A percentile compares a stretch with the other conserved stretches of the same genome.
Conservation (phyloP, 2,797 vertebrate genomes). For the Sebastiscus tertius region DNA sequence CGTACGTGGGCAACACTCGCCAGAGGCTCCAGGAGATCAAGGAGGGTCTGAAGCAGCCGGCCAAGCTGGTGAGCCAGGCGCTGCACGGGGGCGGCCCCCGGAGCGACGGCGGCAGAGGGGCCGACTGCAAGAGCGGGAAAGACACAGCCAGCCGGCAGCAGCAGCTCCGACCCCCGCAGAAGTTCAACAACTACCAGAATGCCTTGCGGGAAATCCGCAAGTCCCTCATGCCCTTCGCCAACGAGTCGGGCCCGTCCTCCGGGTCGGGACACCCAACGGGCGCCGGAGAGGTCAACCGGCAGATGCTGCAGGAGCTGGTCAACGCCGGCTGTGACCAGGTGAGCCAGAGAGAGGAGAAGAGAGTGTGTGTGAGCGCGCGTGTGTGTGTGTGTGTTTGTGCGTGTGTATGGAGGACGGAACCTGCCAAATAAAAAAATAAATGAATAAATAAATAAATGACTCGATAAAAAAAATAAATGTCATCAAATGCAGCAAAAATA, state of each 20-base stretch:
- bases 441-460: no score
- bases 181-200: conserved; percentile 98
- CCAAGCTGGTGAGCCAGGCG: conserved; percentile 91
- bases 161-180: conserved; percentile 90
- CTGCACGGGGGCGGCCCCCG: conserved; percentile 83
- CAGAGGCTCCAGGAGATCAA: conserved; percentile 98
- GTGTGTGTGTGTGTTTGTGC: no score
- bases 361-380: background rate
- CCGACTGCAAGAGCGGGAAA: conserved; percentile 82
- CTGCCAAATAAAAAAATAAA: no score
- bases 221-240: conserved; percentile 97
- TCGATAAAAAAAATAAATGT: no score
- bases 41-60: conserved; percentile 96
- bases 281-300: conserved; percentile 92
- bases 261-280: conserved; percentile 77
- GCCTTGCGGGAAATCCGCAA: conserved; percentile 95
- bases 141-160: conserved; percentile 83
- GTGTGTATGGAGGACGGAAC: no score
- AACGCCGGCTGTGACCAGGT: conserved; percentile 98
- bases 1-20: conserved; percentile 97
- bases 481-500: no score
- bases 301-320: conserved; percentile 98
- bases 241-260: conserved; percentile 87
- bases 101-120: conserved; percentile 84
- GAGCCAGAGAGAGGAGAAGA: conserved; percentile 13